Base-by-base conservation (phyloP, 2,113 vertebrate species). In the Lepus americanus region DNA sequence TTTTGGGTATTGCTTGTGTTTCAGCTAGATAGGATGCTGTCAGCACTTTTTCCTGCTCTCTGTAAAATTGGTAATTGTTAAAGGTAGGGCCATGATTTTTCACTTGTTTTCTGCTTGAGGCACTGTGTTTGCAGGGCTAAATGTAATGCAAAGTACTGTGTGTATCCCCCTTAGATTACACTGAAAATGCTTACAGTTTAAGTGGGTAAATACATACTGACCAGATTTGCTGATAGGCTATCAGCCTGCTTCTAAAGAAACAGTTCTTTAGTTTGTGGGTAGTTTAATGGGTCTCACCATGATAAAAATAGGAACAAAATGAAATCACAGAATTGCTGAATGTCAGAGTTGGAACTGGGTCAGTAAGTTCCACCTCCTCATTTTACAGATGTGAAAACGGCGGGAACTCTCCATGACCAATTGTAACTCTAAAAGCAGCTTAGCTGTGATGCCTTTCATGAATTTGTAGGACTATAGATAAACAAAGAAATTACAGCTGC, bases 1-100 rank as follows among this genome's bases (percentile, higher is more conserved):
- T 95, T 81, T 31, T 92, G 72, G 70, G 3, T 44, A 33, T 95
- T 92, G 94, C 84, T 94, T 93, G 13, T 77, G 39, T 96, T 96
- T 97, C 49, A 66, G 64, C 36, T 90, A 93, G 92, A 96, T 94
- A 96, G 70, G 67, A 87, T 89, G 51, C 92, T 96, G 87, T 95
- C 92, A 95, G 82, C 81, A 86, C 89, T 83, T 89, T 94, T 73
- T 5, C n/a, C 29, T 33, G 9, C 20, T 33, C 31, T 69, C 27
- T 82, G 9, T 80, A 20, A 94, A 96, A 83, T 31, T 92, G 59
- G n/a, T 94, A 44, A 93, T 95, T 94, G 27, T 95, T 81, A 94
- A 95, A 97, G 59, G 13, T 90, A 85, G 82, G 59, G 11, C 14
- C 72, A 63, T 87, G 36, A 36, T 79, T 87, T 90, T 85, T 89